A percentile compares a stretch with the other conserved stretches of the same genome.
phyloP scores from a whole-genome alignment of 2,888 invertebrate genomes.

The Drosophila cognata region DNA sequence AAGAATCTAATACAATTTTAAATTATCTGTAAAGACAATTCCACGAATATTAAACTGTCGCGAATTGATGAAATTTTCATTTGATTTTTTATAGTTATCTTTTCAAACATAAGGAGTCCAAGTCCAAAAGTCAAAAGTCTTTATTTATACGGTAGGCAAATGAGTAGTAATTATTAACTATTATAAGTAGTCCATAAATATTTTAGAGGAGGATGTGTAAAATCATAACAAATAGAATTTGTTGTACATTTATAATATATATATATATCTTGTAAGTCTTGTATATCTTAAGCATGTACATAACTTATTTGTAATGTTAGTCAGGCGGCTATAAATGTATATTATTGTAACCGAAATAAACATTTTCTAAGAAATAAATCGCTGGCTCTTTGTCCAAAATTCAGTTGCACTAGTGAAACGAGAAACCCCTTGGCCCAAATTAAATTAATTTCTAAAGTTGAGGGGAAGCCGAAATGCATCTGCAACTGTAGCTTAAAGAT shows the following conservation, averaged over 20 bases:
- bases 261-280: neutral
- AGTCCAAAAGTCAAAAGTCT: neutral
- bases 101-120: neutral
- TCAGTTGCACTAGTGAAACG: neutral
- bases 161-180: neutral
- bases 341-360: neutral
- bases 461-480: neutral
- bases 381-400: neutral
- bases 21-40: neutral
- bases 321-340: neutral
- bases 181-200: neutral
- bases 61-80: neutral
- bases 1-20: neutral
- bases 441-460: neutral
- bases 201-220: neutral
- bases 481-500: constrained; percentile 31
- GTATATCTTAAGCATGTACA: neutral
- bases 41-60: neutral
- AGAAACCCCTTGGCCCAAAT: neutral
- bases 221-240: neutral
- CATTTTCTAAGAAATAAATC: neutral
- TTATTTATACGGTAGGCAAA: neutral
- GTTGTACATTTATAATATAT: neutral
- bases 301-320: neutral
- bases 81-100: neutral